Evolutionary conservation across 37 sponge, comb jelly and placozoan species (phyloP), one percentile per base, ranked within the genome.

Genomic region (Haliclona indistincta): DNA sequence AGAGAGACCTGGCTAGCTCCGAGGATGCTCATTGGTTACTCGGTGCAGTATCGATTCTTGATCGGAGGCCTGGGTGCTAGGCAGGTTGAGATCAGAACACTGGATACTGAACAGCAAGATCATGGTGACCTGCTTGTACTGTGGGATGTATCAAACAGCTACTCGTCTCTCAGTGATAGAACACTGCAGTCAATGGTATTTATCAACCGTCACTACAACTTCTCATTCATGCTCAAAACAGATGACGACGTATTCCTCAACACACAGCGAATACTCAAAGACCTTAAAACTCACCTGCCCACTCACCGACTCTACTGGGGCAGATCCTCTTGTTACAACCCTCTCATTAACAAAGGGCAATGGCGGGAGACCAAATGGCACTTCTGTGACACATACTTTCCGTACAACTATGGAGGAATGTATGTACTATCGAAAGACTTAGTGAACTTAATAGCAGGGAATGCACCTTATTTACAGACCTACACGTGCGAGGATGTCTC

Each of bases 401-500:
- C 88, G 7, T 81, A 87, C 30, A 77, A 81, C 3, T 36, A 39
- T 2, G 88, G 88, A 42, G 88, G 88, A 29, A 81, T 75, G 7
- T 87, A 87, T 41, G 56, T 87, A 3, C 63, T 87, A 0, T 69
- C 76, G 19, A 38, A 38, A 13, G 81, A 80, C 40, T 35, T 87
- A 37, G 73, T 81, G 0, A 47, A 56, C 43, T 41, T 81, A 1
- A 15, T 87, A 11, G 72, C 54, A 0, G 7, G 0, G 32, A 87
- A 87, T 41, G 67, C 49, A 6, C 42, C 47, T 5, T 37, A 60
- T 35, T 45, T 87, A 30, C 44, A 63, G 42, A 62, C 38, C 2
- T 87, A 71, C 51, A 73, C n/a, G 1, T 67, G 67, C 40, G 88
- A 87, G 36, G 88, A 87, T 75, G 88, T 81, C 0, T 68, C 88